Percentiles rank a stretch among this genome's conserved stretches.
Evolutionary conservation across 1,140 invertebrate species (phyloP).

Genomic region (Scaptodrosophila lebanonensis): DNA sequence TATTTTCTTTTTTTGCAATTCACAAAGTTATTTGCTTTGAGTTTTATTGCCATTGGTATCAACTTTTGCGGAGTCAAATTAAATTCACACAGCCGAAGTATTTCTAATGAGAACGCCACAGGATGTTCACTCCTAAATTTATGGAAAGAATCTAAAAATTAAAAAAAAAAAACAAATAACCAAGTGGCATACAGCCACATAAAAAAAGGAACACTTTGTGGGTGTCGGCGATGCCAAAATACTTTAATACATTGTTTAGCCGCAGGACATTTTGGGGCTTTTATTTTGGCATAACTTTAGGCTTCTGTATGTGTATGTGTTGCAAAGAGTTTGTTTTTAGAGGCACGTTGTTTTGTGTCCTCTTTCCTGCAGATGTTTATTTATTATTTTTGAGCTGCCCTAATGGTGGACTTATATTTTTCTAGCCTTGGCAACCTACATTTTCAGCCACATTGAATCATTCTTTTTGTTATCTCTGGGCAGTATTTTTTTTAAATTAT

Average conservation of each 20-base stretch:
- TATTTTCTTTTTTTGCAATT: too few species aligned
- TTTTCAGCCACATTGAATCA: too few species aligned
- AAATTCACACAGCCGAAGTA: too few species aligned
- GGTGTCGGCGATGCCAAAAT: conserved; percentile 40
- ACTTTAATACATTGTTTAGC: conserved; percentile 65
- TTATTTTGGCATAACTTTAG: conserved; percentile 58
- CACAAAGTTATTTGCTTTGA: too few species aligned
- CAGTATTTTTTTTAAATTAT: too few species aligned
- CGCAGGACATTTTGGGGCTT: conserved; percentile 27
- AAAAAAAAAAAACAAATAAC: conserved; percentile 38
- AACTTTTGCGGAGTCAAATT: too few species aligned
- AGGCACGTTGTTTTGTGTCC: not conserved
- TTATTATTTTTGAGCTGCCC: conserved; percentile 13
- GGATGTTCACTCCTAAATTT: conserved; percentile 26
- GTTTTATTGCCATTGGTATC: too few species aligned
- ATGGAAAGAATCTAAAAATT: conserved; percentile 36
- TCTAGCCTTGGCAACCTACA: too few species aligned
- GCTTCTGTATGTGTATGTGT: conserved; percentile 33
- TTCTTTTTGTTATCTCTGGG: too few species aligned
- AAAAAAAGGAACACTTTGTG: conserved; percentile 11
- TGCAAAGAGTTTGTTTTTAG: conserved; percentile 25
- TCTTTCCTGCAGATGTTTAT: conserved; percentile 15
- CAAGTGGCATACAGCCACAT: too few species aligned
- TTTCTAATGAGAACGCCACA: conserved; percentile 20
- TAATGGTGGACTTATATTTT: too few species aligned